phyloP scores from a whole-genome alignment of 2,113 vertebrate species.

The Gracilinanus agilis region DNA sequence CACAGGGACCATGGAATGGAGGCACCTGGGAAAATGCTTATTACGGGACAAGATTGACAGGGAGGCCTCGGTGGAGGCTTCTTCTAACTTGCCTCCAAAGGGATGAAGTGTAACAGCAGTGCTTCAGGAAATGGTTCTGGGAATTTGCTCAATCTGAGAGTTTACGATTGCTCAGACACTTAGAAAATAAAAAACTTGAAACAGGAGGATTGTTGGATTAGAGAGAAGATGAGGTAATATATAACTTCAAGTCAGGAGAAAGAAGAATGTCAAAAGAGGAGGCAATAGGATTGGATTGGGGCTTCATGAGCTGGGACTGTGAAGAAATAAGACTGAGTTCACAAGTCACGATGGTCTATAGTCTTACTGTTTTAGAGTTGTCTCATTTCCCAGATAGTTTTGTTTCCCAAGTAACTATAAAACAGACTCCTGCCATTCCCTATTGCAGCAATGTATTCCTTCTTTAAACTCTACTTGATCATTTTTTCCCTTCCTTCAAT shows the following conservation, averaged over 20 bases:
- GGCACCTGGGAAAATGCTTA: slow-evolving; percentile 67
- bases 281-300: background rate
- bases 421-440: background rate
- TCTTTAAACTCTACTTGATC: background rate
- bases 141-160: slow-evolving; percentile 70
- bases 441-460: background rate
- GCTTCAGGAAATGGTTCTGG: slow-evolving; percentile 66
- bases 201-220: slow-evolving; percentile 60
- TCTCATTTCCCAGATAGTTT: background rate
- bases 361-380: background rate
- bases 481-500: background rate
- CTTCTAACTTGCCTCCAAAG: slow-evolving; percentile 38
- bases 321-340: background rate
- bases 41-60: slow-evolving; percentile 17
- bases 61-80: slow-evolving; percentile 38
- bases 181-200: slow-evolving; percentile 69
- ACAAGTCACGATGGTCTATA: background rate
- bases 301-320: background rate
- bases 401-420: background rate
- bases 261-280: background rate
- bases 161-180: slow-evolving; percentile 71
- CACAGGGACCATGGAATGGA: slow-evolving; percentile 48
- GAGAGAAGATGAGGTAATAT: slow-evolving; percentile 27
- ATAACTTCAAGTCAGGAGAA: slow-evolving; percentile 47
- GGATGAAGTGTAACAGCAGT: slow-evolving; percentile 57